Evolutionary conservation across 2,888 invertebrate species (phyloP), one percentile per base, ranked within the genome.

Genomic region (Drosophila villosipedis): DNA sequence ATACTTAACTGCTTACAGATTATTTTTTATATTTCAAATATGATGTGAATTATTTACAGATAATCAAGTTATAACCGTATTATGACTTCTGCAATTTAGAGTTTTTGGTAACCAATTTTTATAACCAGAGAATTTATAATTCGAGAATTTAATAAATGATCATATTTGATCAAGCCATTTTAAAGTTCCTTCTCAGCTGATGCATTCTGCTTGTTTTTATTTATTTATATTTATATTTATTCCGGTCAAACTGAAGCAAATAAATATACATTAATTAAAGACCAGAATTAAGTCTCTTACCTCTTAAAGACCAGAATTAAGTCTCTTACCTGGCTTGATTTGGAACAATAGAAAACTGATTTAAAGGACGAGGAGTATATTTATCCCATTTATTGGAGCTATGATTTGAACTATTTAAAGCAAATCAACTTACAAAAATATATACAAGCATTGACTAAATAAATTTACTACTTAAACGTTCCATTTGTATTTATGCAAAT

Each of bases 331-430:
- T 19, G 39, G 39, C 0, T 39, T 39, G 37, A 1, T 3, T 7
- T 22, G 6, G 6, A n/a, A 22, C 2, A 16, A 25, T 0, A 9
- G 7, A 16, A 22, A 25, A 1, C 16, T 1, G 9, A 25, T 2
- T 25, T 25, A 16, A 16, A 1, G 4, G 0, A 25, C 25, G 9
- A 9, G 16, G 16, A 25, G 1, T 4, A 4, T 47, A 9, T 47
- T 16, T 25, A 16, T 16, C 9, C 4, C 9, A 47, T 47, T 47
- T 16, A 9, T 25, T 9, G 16, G 2, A 25, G 10, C 1, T 7
- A 16, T n/a, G 10, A 10, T 5, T 12, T 3, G 2, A 43, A 22
- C n/a, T 6, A 3, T 6, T 43, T 6, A 3, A 43, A 14, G 1
- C 1, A 6, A 43, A 43, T 3, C 12, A 43, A 6, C n/a, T n/a